A percentile compares a stretch with the other conserved stretches of the same genome.
phyloP scores from a whole-genome alignment of 1,140 invertebrate genomes.

The Aphidius ervi region DNA sequence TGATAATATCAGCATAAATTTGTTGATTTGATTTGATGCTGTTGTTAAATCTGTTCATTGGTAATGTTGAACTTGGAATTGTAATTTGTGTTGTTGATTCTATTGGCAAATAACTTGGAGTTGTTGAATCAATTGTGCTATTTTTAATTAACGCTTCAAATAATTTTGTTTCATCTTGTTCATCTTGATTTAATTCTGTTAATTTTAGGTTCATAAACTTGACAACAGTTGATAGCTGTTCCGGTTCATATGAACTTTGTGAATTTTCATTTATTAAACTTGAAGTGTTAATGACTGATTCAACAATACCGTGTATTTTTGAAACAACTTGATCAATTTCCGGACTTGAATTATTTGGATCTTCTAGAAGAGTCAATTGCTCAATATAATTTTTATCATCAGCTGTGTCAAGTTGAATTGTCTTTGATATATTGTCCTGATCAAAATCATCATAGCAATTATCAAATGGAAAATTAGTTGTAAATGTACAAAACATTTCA shows the following conservation, averaged over 20 bases:
- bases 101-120: not conserved
- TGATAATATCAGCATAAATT: slow-evolving; percentile 28
- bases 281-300: slow-evolving; percentile 11
- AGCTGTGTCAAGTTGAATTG: not conserved
- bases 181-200: not conserved
- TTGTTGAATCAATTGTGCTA: not conserved
- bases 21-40: slow-evolving; percentile 15
- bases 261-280: not conserved
- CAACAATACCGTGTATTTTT: slow-evolving; percentile 17
- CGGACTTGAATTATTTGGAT: slow-evolving; percentile 12
- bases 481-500: slow-evolving; percentile 19
- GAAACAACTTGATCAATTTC: slow-evolving; percentile 17
- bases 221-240: not conserved
- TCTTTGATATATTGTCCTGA: not conserved
- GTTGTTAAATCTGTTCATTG: not conserved
- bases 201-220: not conserved
- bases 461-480: slow-evolving; percentile 24
- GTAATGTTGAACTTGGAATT: not conserved
- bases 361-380: not conserved
- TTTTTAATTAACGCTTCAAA: slow-evolving; percentile 18
- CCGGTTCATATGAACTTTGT: not conserved
- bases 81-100: not conserved
- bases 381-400: slow-evolving; percentile 15
- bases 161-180: slow-evolving; percentile 11
- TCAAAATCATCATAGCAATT: slow-evolving; percentile 12